These are phyloP conservation scores for Lontra canadensis DNA, from an alignment of 2,113 vertebrate genomes.

Conservation along the genomic window DNA sequence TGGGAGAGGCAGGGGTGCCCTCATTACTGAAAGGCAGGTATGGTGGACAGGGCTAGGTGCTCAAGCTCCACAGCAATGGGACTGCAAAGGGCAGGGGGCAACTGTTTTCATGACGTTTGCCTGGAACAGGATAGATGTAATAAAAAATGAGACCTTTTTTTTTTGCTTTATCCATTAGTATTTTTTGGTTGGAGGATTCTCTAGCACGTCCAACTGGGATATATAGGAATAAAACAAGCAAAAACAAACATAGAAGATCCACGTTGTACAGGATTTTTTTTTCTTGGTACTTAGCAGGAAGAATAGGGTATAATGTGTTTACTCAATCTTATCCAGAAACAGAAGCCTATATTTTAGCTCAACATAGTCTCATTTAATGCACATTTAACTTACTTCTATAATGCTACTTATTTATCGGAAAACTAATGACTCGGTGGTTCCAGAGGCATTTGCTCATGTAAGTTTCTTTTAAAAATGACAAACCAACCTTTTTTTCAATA, in stretches of 20 bases:
- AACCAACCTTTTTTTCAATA: background rate
- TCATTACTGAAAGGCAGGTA: background rate
- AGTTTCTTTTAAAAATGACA: slow-evolving; percentile 4
- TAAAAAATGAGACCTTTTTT: background rate
- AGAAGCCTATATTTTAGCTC: background rate
- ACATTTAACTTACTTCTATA: slow-evolving; percentile 16
- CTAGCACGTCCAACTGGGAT: background rate
- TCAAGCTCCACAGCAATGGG: background rate
- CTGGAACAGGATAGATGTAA: background rate
- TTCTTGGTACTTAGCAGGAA: background rate
- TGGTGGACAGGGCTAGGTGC: background rate
- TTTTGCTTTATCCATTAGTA: background rate
- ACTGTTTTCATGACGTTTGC: background rate
- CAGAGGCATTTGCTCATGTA: background rate
- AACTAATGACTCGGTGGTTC: background rate
- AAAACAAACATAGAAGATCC: background rate
- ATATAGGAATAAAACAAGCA: background rate
- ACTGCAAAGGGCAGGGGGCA: background rate
- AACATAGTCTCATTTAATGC: slow-evolving; percentile 18
- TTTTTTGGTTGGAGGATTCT: background rate
- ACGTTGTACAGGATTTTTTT: background rate
- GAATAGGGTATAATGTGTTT: background rate
- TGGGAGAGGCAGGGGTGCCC: background rate
- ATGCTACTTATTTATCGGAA: background rate
- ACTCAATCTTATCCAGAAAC: background rate